Evolutionary conservation across 2,113 vertebrate genomes (phyloP).

Genomic region (Craseonycteris thonglongyai): DNA sequence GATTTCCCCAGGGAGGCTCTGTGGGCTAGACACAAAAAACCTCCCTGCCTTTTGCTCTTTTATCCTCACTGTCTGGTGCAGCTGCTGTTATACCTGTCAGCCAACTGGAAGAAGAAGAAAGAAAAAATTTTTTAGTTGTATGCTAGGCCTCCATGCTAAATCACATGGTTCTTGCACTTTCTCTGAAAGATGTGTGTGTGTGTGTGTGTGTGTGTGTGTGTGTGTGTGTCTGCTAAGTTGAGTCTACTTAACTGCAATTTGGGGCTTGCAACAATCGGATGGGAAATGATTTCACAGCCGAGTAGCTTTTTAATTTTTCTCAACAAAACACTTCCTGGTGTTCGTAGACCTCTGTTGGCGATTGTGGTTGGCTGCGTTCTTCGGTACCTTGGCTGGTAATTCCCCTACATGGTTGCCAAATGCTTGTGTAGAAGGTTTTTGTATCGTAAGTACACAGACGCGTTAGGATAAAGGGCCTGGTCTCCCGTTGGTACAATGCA

Average conservation of each 20-base stretch:
- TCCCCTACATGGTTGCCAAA: conserved; percentile 14
- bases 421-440: neutral
- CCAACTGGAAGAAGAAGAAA: neutral
- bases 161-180: conserved; percentile 39
- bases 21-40: neutral
- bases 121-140: conserved; percentile 26
- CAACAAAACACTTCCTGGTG: conserved; percentile 6
- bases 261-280: neutral
- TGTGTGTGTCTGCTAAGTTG: neutral
- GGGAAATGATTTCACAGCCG: conserved; percentile 24
- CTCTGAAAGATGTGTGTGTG: neutral
- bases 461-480: neutral
- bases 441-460: neutral
- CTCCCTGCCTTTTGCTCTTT: conserved; percentile 38
- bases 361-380: neutral
- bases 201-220: neutral
- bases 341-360: neutral
- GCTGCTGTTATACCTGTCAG: neutral
- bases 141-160: conserved; percentile 8
- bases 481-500: neutral
- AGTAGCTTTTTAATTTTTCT: conserved; percentile 53
- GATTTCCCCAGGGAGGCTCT: neutral
- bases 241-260: conserved; percentile 22
- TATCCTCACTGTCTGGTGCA: neutral
- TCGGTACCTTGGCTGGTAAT: conserved; percentile 1